A percentile compares a stretch with the other conserved stretches of the same genome.
Evolutionary conservation across 2,113 vertebrate species (phyloP).

Genomic region (Elephantulus edwardii): DNA sequence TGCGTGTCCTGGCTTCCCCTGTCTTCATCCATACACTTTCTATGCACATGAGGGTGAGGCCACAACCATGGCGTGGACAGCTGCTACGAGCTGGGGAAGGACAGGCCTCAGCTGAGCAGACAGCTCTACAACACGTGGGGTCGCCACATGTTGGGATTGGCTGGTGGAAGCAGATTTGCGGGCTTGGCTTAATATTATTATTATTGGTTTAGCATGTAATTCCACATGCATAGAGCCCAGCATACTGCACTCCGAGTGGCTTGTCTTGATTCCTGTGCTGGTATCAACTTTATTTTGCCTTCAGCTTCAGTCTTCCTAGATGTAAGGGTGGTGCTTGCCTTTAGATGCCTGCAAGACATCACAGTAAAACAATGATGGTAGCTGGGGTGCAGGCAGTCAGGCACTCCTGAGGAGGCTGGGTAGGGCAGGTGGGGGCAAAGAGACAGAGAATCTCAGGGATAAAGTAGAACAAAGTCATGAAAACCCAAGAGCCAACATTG

Average conservation of each 20-base stretch:
- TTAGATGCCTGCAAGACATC: no score
- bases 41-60: not conserved
- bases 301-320: not conserved
- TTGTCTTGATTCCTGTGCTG: not conserved
- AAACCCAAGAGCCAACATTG: no score
- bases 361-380: not conserved
- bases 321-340: rapidly evolving
- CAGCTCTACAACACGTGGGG: not conserved
- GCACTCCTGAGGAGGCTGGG: no score
- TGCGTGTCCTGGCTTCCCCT: not conserved
- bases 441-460: not conserved
- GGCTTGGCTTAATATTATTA: not conserved
- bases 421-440: rapidly evolving
- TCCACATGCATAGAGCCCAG: not conserved
- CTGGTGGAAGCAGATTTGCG: not conserved
- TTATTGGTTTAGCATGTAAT: not conserved
- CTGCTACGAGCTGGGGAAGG: rapidly evolving
- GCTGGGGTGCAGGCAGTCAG: no score
- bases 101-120: not conserved
- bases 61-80: not conserved
- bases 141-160: not conserved
- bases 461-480: no score
- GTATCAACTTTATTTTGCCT: not conserved
- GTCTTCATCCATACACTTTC: rapidly evolving
- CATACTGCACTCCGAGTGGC: rapidly evolving